Base-by-base conservation (phyloP, 2,888 invertebrate genomes). In the Halocaridina rubra region DNA sequence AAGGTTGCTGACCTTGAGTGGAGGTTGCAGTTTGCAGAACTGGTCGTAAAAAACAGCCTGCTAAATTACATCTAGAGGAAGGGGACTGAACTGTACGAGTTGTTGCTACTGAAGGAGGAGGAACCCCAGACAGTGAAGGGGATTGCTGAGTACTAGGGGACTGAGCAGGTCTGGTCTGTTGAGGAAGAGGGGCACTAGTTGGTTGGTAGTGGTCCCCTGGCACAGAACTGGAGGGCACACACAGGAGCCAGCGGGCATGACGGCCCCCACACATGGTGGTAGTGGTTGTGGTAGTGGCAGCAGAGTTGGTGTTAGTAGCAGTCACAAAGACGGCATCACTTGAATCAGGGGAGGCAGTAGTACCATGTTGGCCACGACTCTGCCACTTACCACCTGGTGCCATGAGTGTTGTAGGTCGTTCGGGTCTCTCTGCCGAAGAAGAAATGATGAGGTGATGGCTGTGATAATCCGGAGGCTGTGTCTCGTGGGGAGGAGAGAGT, bases 181-280 rank as follows among this genome's bases (percentile, higher is more conserved):
- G 78, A 29, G 33, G 76, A 61, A 71, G 71, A 61, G 81, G 81
- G 81, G 79, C 78, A 33, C 59, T 32, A 39, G 85, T 74, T 90
- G 90, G 46, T 89, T 90, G 57, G 89, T 90, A 85, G 89, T 89
- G 88, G 89, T 90, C 80, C 90, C 93, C 92, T 91, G 95, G 94
- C 91, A 95, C 95, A 90, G 94, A 94, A 92, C 94, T 86, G 30
- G 86, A 82, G 57, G 86, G 95, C 92, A 95, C 95, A 92, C 95
- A 95, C 91, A 95, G 93, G 90, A 94, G 92, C 90, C 96, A 93
- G 90, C 96, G 93, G 89, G 95, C 94, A 89, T 94, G 92, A 91
- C 96, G 93, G 89, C 95, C 94, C 91, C 94, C 95, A 88, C 82
- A 86, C 87, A 82, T 82, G 67, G 86, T 86, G 80, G 85, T 84